These are phyloP conservation scores for Rhinophrynus dorsalis DNA, from an alignment of 2,797 vertebrate species.

Conservation along the genomic window DNA sequence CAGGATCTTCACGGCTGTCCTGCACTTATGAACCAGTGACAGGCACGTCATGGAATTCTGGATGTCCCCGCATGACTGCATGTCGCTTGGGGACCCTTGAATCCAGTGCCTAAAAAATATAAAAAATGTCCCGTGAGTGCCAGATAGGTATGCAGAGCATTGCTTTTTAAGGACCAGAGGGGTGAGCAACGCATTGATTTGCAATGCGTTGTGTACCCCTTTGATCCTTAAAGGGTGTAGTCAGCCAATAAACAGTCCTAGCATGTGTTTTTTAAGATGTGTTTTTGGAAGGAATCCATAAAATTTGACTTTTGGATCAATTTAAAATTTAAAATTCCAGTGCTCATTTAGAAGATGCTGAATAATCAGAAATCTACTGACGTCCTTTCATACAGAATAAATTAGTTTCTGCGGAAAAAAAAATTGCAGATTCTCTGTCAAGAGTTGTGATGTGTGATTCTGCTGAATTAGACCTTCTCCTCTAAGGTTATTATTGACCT, in stretches of 20 bases:
- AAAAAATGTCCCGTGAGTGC: too few species aligned
- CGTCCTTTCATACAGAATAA: constrained; percentile 16
- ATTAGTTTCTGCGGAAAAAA: constrained; percentile 6
- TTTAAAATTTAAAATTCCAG: neutral
- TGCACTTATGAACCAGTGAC: too few species aligned
- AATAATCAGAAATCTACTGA: neutral
- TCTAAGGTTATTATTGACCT: constrained; percentile 28
- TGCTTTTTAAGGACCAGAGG: too few species aligned
- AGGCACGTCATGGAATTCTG: too few species aligned
- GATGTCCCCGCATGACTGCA: too few species aligned
- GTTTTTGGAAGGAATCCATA: neutral
- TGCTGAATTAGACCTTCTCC: neutral
- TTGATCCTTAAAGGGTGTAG: too few species aligned
- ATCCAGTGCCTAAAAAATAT: too few species aligned
- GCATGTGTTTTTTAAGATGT: neutral
- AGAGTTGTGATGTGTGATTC: neutral
- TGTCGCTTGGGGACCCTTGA: too few species aligned
- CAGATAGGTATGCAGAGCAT: too few species aligned
- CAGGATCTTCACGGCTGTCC: too few species aligned
- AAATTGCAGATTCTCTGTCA: neutral
- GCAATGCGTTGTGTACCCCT: too few species aligned
- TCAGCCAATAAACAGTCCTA: neutral
- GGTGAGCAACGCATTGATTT: too few species aligned
- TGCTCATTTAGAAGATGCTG: neutral
- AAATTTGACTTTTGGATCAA: neutral